These are phyloP conservation scores for Andrena fulva DNA, from an alignment of 2,888 invertebrate species.

Conservation along the genomic window DNA sequence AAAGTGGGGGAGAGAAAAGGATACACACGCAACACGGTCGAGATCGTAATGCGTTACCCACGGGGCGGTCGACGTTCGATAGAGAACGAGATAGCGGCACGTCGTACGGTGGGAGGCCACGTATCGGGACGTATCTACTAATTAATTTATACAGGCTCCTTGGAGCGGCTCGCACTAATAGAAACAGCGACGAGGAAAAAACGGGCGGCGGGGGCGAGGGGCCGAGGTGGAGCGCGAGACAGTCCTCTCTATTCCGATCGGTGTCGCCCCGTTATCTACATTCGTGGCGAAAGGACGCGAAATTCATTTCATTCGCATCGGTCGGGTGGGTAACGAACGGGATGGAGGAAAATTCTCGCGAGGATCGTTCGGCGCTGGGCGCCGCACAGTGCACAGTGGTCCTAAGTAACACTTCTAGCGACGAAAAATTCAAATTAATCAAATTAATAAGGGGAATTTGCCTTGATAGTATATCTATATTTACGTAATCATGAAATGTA, in stretches of 20 bases:
- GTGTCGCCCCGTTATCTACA: background rate
- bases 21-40: constrained; percentile 46
- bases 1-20: constrained; percentile 16
- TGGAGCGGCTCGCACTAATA: constrained; percentile 71
- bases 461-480: too few species aligned
- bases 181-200: constrained; percentile 62
- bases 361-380: background rate
- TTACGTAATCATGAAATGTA: too few species aligned
- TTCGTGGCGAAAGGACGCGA: constrained; percentile 28
- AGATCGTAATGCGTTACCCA: constrained; percentile 71
- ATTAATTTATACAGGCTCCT: constrained; percentile 73
- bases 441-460: too few species aligned
- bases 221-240: constrained; percentile 25
- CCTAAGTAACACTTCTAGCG: too few species aligned
- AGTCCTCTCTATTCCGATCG: constrained; percentile 31
- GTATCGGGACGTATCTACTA: constrained; percentile 74
- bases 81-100: constrained; percentile 74
- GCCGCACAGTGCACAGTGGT: too few species aligned
- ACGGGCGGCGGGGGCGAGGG: background rate
- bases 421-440: too few species aligned
- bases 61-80: constrained; percentile 70
- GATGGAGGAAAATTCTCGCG: background rate
- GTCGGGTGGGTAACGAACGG: constrained; percentile 7
- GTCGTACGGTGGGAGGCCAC: constrained; percentile 73
- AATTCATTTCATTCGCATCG: constrained; percentile 42